A percentile compares a stretch with the other conserved stretches of the same genome.
Evolutionary conservation across 2,113 vertebrate genomes (phyloP).

Genomic region (Paedocypris sp.): DNA sequence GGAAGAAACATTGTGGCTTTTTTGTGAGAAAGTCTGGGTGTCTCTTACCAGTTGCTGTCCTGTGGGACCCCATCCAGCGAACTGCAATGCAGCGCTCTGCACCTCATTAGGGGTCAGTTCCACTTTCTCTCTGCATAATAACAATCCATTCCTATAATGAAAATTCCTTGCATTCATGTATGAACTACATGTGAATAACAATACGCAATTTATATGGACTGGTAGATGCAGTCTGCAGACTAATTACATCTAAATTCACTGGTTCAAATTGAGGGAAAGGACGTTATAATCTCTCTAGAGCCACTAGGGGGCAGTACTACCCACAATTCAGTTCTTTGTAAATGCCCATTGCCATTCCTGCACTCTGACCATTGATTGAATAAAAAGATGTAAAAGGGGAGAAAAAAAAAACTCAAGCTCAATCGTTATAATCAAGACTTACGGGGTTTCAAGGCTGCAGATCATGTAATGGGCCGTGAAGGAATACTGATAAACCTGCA

Average conservation of each 20-base stretch:
- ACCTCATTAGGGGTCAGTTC: slow-evolving; percentile 84
- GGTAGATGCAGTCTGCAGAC: not conserved
- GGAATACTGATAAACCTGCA: slow-evolving; percentile 82
- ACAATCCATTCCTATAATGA: not conserved
- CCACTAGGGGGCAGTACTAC: slow-evolving; percentile 14
- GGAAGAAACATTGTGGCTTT: not conserved
- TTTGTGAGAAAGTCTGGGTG: not conserved
- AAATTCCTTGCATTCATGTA: not conserved
- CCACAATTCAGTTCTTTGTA: not conserved
- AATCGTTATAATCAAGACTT: slow-evolving; percentile 29
- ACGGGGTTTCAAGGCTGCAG: slow-evolving; percentile 65
- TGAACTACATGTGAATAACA: too few relatives aligned
- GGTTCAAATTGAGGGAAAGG: not conserved
- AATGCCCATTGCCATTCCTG: not conserved
- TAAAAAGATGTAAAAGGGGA: too few relatives aligned
- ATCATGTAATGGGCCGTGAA: slow-evolving; percentile 83
- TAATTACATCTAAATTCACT: not conserved
- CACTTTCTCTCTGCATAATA: slow-evolving; percentile 74
- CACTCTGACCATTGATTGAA: too few relatives aligned
- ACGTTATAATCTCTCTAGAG: not conserved
- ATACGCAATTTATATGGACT: not conserved
- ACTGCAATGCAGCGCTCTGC: slow-evolving; percentile 78
- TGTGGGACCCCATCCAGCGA: slow-evolving; percentile 88
- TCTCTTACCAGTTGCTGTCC: slow-evolving; percentile 90
- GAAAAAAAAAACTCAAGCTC: not conserved